phyloP scores from a whole-genome alignment of 2,797 vertebrate species.

The Rhodeus uyekii region DNA sequence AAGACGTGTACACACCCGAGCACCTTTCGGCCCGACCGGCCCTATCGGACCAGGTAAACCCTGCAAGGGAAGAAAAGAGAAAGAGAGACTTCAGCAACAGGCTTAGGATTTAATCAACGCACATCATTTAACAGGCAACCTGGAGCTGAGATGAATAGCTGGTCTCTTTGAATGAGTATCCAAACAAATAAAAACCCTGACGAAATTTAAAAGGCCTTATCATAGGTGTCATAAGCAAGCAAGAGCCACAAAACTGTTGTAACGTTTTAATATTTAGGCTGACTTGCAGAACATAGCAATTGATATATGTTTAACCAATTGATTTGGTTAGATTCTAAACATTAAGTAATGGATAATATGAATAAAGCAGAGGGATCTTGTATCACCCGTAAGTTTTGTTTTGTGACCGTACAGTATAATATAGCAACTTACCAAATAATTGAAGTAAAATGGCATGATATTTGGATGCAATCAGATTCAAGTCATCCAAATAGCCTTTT shows the following conservation, averaged over 20 bases:
- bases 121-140: slow-evolving; percentile 3
- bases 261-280: neutral
- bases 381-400: neutral
- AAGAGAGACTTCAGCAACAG: slow-evolving; percentile 19
- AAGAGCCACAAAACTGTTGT: neutral
- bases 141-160: neutral
- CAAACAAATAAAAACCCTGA: slow-evolving; percentile 1
- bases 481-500: neutral
- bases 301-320: neutral
- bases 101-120: slow-evolving; percentile 3
- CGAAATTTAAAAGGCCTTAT: neutral
- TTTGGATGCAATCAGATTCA: neutral
- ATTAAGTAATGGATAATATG: neutral
- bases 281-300: neutral
- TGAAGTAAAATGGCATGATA: neutral
- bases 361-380: neutral
- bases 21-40: slow-evolving; percentile 56
- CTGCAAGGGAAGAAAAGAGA: slow-evolving; percentile 45
- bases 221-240: neutral
- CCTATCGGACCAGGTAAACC: slow-evolving; percentile 59
- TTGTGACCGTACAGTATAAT: neutral
- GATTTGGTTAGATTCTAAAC: neutral
- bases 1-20: slow-evolving; percentile 52
- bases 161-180: neutral
- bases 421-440: neutral